Evolutionary conservation across 2,888 invertebrate species (phyloP).

Genomic region (Limnephilus auricula): DNA sequence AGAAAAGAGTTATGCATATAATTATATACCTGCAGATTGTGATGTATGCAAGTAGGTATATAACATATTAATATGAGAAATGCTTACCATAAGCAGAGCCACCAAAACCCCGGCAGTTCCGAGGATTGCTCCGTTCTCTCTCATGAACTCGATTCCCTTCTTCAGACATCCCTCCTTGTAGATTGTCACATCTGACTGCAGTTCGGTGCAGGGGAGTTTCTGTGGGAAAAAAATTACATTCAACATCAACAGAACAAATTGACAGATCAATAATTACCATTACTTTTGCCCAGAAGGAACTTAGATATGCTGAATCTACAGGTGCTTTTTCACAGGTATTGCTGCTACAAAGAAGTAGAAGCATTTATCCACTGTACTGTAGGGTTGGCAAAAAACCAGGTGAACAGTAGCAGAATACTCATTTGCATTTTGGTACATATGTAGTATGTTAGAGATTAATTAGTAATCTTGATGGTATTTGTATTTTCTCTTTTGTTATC

Average conservation of each 20-base stretch:
- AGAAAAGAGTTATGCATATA: conserved; percentile 54
- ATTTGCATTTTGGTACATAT: too few relatives aligned
- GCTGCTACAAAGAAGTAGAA: too few relatives aligned
- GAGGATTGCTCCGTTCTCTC: conserved; percentile 87
- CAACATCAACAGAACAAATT: not conserved
- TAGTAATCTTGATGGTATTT: too few relatives aligned
- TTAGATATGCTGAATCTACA: not conserved
- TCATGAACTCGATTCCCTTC: conserved; percentile 83
- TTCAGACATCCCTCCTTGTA: conserved; percentile 87
- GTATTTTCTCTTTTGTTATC: too few relatives aligned
- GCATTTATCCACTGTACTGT: too few relatives aligned
- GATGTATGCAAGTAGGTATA: not conserved
- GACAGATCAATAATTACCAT: not conserved
- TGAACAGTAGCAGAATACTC: not conserved
- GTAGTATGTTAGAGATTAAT: too few relatives aligned
- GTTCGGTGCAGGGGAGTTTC: conserved; percentile 79
- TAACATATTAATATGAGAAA: not conserved
- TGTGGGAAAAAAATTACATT: conserved; percentile 68
- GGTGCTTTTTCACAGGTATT: not conserved
- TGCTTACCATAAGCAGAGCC: conserved; percentile 88
- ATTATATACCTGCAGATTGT: not conserved
- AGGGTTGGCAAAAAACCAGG: too few relatives aligned
- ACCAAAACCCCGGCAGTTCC: conserved; percentile 90
- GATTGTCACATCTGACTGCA: conserved; percentile 72
- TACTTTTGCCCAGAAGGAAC: not conserved